Evolutionary conservation across 2,797 vertebrate genomes (phyloP).

Genomic region (Scolopax rusticola): DNA sequence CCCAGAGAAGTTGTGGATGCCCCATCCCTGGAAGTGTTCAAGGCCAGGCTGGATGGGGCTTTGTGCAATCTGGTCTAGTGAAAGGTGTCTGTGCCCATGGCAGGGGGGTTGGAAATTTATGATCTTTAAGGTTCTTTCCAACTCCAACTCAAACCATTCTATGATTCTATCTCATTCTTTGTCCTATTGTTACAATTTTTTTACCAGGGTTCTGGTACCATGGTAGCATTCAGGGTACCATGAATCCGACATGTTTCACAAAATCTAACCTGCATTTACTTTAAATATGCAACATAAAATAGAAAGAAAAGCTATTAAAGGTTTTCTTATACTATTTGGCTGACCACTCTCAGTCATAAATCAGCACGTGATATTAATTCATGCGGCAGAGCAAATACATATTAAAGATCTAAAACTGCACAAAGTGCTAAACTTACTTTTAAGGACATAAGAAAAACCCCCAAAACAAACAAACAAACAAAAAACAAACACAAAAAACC

Average conservation of each 20-base stretch:
- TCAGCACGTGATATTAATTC: background rate
- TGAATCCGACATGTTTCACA: background rate
- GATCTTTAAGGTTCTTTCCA: too few species aligned
- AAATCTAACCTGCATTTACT: background rate
- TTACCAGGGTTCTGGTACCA: background rate
- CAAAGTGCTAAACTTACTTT: background rate
- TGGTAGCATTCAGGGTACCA: too few species aligned
- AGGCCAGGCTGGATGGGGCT: too few species aligned
- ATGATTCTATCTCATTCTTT: background rate
- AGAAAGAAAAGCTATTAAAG: background rate
- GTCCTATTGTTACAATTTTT: background rate
- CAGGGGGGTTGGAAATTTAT: too few species aligned
- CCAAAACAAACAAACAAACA: background rate
- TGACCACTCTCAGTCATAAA: background rate
- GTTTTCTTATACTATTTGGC: background rate
- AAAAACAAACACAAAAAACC: too few species aligned
- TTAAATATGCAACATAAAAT: background rate
- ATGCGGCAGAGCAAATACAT: background rate
- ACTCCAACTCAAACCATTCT: too few species aligned
- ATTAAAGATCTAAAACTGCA: background rate
- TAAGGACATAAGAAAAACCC: background rate
- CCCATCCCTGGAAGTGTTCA: too few species aligned
- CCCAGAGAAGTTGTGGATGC: too few species aligned
- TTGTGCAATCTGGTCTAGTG: too few species aligned
- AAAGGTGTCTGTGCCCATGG: too few species aligned